Percentiles rank a stretch among this genome's conserved stretches.
phyloP scores from a whole-genome alignment of 2,797 vertebrate species.

The Syncerus caffer region DNA sequence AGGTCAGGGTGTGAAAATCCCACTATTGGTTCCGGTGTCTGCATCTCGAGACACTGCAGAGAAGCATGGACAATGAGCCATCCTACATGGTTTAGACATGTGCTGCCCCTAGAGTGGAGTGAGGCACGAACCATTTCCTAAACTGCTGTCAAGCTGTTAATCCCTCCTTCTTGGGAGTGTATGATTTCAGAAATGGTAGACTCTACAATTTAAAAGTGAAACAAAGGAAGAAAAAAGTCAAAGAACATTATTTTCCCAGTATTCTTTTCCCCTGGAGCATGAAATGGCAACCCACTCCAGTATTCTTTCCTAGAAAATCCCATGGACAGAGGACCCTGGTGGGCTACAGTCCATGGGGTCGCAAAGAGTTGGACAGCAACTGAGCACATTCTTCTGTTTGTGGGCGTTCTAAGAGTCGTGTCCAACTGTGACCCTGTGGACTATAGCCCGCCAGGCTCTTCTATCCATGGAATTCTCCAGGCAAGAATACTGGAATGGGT shows the following conservation, averaged over 20 bases:
- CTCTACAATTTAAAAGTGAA: conserved; percentile 26
- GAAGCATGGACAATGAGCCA: background rate
- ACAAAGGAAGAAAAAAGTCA: background rate
- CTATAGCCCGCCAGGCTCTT: background rate
- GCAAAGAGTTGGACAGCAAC: background rate
- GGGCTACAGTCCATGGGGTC: background rate
- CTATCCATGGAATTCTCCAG: background rate
- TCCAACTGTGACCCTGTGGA: background rate
- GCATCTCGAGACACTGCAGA: background rate
- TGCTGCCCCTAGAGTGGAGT: background rate
- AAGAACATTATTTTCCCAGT: background rate
- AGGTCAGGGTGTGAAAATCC: background rate
- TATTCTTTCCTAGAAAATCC: background rate
- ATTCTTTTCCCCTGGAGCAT: background rate
- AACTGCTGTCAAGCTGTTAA: conserved; percentile 50
- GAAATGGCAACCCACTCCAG: background rate
- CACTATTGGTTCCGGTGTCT: background rate
- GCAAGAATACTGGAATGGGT: background rate
- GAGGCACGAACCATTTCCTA: background rate
- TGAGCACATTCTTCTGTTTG: background rate
- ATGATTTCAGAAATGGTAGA: conserved; percentile 19
- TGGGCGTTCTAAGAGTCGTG: background rate
- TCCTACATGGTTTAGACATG: background rate
- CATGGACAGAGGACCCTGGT: background rate
- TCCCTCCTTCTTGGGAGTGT: background rate